Percentiles rank a stretch among this genome's conserved stretches.
Evolutionary conservation across 2,888 invertebrate genomes (phyloP).

Genomic region (Mimumesa dahlbomi): DNA sequence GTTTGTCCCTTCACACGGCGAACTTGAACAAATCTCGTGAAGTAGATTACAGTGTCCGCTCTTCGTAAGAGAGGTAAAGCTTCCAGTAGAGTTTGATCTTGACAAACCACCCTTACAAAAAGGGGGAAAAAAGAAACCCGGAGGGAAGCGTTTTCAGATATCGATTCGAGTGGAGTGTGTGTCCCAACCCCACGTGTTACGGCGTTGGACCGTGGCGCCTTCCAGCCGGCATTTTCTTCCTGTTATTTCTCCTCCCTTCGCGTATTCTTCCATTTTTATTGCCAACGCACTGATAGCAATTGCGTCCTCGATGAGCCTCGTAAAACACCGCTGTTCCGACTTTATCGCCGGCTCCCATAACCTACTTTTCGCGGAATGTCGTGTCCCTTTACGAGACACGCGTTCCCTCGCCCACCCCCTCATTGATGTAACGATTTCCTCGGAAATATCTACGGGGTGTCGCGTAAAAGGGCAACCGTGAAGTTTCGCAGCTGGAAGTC

Average conservation of each 20-base stretch:
- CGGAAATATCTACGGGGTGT: too few species aligned
- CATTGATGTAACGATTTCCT: neutral
- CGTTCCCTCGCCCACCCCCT: neutral
- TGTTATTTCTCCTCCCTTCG: slow-evolving; percentile 9
- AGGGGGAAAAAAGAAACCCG: neutral
- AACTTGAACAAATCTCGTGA: too few species aligned
- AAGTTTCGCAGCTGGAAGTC: too few species aligned
- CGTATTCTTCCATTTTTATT: slow-evolving; percentile 5
- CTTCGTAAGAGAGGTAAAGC: too few species aligned
- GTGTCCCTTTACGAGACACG: slow-evolving; percentile 38
- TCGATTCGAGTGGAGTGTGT: slow-evolving; percentile 40
- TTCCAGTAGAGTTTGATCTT: too few species aligned
- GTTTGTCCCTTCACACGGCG: too few species aligned
- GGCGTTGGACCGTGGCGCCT: slow-evolving; percentile 43
- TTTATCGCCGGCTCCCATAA: slow-evolving; percentile 47
- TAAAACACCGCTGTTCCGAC: slow-evolving; percentile 26
- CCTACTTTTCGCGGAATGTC: slow-evolving; percentile 49
- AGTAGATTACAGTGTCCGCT: too few species aligned
- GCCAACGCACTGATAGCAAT: slow-evolving; percentile 11
- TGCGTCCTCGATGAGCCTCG: slow-evolving; percentile 18
- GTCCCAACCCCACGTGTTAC: too few species aligned
- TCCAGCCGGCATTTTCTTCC: slow-evolving; percentile 42
- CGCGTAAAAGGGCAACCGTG: too few species aligned
- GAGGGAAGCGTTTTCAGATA: slow-evolving; percentile 31
- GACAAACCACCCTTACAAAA: too few species aligned